Conservation (phyloP, 2,113 vertebrate species). For the Apeltes quadracus region DNA sequence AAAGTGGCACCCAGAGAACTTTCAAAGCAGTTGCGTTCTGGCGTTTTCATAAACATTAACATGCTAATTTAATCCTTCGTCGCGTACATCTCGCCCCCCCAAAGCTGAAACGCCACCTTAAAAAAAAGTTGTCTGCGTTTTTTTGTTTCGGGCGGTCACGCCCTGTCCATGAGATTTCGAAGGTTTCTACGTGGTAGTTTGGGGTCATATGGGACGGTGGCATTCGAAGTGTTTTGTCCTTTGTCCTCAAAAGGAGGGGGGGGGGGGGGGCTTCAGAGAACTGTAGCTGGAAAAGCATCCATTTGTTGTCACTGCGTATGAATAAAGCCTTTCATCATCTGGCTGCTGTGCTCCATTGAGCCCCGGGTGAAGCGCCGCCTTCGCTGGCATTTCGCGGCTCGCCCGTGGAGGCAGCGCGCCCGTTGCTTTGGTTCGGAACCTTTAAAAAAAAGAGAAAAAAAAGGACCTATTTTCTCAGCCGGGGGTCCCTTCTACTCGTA, state of each 20-base stretch:
- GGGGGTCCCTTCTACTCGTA: neutral
- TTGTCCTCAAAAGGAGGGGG: constrained; percentile 57
- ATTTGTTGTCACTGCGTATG: constrained; percentile 78
- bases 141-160: constrained; percentile 62
- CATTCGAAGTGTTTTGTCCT: constrained; percentile 69
- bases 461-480: constrained; percentile 29
- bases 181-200: constrained; percentile 52
- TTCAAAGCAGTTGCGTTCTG: constrained; percentile 31
- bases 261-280: constrained; percentile 55
- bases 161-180: constrained; percentile 63
- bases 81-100: constrained; percentile 27
- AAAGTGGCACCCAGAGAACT: constrained; percentile 7
- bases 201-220: constrained; percentile 47
- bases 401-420: constrained; percentile 49
- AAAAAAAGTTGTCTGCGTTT: constrained; percentile 43
- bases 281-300: constrained; percentile 68
- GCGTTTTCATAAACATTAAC: constrained; percentile 35
- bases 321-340: constrained; percentile 79
- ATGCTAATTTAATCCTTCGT: constrained; percentile 38
- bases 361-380: constrained; percentile 57
- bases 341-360: constrained; percentile 66
- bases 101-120: constrained; percentile 15
- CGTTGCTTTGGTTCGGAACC: constrained; percentile 47
- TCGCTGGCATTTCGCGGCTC: constrained; percentile 63
- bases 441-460: constrained; percentile 29